Evolutionary conservation across 2,113 vertebrate species (phyloP), one percentile per base, ranked within the genome.

Genomic region (Labeo rohita): DNA sequence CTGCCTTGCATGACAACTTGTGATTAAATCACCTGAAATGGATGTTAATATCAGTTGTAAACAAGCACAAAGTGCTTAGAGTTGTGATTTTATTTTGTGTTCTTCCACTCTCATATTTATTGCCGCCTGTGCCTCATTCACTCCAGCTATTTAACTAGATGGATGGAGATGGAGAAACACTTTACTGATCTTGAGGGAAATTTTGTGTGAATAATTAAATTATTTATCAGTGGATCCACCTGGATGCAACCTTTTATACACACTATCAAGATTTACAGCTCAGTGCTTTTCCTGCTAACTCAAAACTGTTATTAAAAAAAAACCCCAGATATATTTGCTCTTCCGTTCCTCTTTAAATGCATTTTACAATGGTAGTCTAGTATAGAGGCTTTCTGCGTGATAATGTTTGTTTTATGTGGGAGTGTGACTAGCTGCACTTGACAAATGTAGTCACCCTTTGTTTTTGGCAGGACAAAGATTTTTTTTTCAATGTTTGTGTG

Each of bases 161-260:
- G 43, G 43, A 66, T 52, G 49, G 45, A 70, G 16, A 70, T 70
- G 16, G 63, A 81, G 1, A 70, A 11, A 70, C 18, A 18, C 21
- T 52, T 5, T n/a, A 81, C 34, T 81, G 61, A 66, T 50, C 79
- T 70, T 5, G 16, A 70, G 47, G 80, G 16, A 11, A 21, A 70
- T 70, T 52, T 34, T 34, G 79, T 52, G 47, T 54, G 39, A 68
- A 68, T 81, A 11, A 50, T 82, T 82, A 34, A 36, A 77, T 77
- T 34, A 36, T 34, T 68, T 34, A 52, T 68, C 80, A 36, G 16
- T 82, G 61, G 45, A 68, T 66, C 63, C 80, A 82, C 63, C 80
- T 68, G 80, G 47, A 82, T 82, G 63, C 45, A 63, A 47, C 18
- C 39, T 16, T 81, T 66, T 65, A 82, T 68, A 16, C 5, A 8